Conservation (phyloP, 2,113 vertebrate genomes). For the Lepisosteus osseus region DNA sequence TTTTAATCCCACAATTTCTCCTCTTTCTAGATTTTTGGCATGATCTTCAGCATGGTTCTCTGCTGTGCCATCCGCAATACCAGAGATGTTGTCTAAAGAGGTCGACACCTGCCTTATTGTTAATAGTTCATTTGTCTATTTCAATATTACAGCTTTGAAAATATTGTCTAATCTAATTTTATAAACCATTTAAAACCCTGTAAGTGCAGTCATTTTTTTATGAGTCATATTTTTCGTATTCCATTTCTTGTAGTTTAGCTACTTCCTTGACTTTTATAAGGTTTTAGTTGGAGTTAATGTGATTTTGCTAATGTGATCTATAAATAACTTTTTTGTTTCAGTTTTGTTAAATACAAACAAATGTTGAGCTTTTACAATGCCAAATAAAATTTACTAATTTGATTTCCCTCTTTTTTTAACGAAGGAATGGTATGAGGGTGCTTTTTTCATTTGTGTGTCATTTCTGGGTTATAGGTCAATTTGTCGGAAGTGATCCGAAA, state of each 20-base stretch:
- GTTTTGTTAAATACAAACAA: constrained; percentile 22
- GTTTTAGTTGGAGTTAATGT: constrained; percentile 8
- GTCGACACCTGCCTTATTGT: constrained; percentile 35
- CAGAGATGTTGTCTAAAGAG: constrained; percentile 82
- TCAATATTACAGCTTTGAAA: background rate
- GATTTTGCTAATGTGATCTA: constrained; percentile 12
- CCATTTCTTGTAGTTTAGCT: constrained; percentile 6
- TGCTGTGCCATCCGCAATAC: constrained; percentile 89
- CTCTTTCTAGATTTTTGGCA: constrained; percentile 78
- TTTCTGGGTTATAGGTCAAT: too few species aligned
- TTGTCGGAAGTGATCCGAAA: too few species aligned
- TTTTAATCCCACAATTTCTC: background rate
- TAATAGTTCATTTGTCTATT: constrained; percentile 41
- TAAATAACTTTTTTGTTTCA: constrained; percentile 17
- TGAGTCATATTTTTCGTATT: constrained; percentile 13
- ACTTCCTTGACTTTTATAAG: constrained; percentile 23
- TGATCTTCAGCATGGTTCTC: constrained; percentile 94
- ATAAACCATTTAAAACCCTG: background rate
- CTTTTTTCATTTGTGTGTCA: too few species aligned
- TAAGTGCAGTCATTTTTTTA: constrained; percentile 15
- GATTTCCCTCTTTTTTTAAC: background rate
- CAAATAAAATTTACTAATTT: constrained; percentile 29
- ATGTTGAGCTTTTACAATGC: constrained; percentile 23
- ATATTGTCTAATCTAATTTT: too few species aligned
- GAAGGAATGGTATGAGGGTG: too few species aligned